Percentiles rank a stretch among this genome's conserved stretches.
Evolutionary conservation across 2,888 invertebrate species (phyloP).

Genomic region (Ornithoptera priamus): DNA sequence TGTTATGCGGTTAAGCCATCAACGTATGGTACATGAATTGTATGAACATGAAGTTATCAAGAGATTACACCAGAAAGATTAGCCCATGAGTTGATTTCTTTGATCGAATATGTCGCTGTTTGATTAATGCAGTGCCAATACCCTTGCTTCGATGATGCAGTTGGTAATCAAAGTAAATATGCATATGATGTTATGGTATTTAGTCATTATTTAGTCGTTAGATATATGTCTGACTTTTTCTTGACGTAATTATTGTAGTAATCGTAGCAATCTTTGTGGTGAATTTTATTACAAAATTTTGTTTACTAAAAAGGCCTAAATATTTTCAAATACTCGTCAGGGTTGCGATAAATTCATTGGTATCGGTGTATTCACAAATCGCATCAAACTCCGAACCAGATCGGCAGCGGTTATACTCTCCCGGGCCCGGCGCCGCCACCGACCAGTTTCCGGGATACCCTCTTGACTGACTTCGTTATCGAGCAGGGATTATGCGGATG

Average conservation of each 20-base stretch:
- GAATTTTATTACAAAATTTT: not conserved
- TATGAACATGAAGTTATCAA: too few species aligned
- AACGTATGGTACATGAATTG: too few species aligned
- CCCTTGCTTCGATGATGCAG: not conserved
- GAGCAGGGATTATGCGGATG: slow-evolving; percentile 6
- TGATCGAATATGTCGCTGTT: not conserved
- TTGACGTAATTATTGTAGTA: too few species aligned
- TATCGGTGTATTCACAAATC: slow-evolving; percentile 16
- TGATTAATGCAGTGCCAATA: not conserved
- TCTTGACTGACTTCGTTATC: slow-evolving; percentile 17
- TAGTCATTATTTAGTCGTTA: too few species aligned
- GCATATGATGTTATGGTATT: too few species aligned
- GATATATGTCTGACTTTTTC: not conserved
- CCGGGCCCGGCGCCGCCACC: not conserved
- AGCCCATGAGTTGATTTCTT: not conserved
- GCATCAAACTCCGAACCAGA: slow-evolving; percentile 14
- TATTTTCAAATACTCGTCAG: too few species aligned
- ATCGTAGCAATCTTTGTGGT: too few species aligned
- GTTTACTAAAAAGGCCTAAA: not conserved
- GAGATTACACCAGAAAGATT: not conserved
- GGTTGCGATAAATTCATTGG: not conserved
- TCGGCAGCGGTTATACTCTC: not conserved
- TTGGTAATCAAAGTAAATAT: not conserved
- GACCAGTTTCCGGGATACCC: slow-evolving; percentile 7
- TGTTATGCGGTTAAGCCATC: too few species aligned